Base-by-base conservation (phyloP, 2,113 vertebrate species). In the Centropristis striata region DNA sequence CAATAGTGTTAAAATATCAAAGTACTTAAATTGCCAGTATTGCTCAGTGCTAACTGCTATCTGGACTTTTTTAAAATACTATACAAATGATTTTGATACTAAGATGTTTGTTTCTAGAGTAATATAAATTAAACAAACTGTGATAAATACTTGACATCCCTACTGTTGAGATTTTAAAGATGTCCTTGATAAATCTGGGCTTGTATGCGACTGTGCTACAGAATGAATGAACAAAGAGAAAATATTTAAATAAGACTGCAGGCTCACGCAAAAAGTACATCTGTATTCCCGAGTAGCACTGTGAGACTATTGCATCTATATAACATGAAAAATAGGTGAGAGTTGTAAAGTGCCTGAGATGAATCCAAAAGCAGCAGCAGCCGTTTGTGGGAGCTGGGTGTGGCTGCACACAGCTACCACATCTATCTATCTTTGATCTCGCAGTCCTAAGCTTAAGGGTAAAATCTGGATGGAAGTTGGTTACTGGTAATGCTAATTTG, bases 401-500 rank as follows among this genome's bases (percentile, higher is more conserved):
- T 78, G 80, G 76, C 73, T 21, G 46, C 72, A 55, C 11, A 59
- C 10, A 67, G 46, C 25, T 4, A 36, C 49, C 2, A 8, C 36
- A 27, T 41, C 46, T 36, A 59, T 37, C 46, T 3, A 37, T 51
- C 60, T 65, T 73, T 82, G 47, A 82, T 64, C 15, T 20, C 27
- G 16, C 50, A 74, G 27, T 44, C 20, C 41, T 32, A 36, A 71
- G 42, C 78, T 36, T 23, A n/a, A 53, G 41, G 44, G 71, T 16
- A n/a, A 50, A 59, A 63, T 60, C 8, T 41, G 28, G 59, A 61
- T 80, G 14, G 14, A 66, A 68, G 51, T 50, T 67, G 32, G 55
- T 36, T 36, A 32, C 39, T 51, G 68, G 46, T 80, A 32, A 63
- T 36, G 61, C 15, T 46, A 68, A 85, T 75, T 68, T 47, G 50